Percentiles rank a stretch among this genome's conserved stretches.
phyloP scores from a whole-genome alignment of 2,113 vertebrate species.

The Neodon shergylaensis region DNA sequence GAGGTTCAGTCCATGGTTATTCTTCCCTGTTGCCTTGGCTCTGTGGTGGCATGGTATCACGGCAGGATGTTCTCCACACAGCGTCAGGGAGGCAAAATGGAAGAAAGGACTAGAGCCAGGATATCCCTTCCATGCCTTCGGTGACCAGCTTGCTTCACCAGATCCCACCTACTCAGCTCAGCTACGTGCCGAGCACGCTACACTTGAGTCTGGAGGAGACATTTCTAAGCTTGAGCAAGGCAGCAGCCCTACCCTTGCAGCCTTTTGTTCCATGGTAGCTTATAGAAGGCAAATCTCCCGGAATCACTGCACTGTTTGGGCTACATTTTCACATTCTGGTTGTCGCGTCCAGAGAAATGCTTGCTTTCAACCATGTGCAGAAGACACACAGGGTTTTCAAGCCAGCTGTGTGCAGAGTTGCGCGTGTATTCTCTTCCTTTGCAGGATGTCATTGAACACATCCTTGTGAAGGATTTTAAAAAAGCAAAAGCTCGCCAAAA shows the following conservation, averaged over 20 bases:
- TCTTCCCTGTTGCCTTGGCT: neutral
- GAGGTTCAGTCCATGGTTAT: neutral
- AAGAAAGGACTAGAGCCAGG: neutral
- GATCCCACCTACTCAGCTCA: neutral
- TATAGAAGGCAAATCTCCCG: neutral
- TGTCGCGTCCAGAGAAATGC: neutral
- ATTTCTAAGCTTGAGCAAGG: neutral
- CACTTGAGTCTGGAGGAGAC: neutral
- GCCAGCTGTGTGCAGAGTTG: neutral
- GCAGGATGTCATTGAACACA: neutral
- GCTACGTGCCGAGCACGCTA: neutral
- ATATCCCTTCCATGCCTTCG: neutral
- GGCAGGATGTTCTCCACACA: neutral
- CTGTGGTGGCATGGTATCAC: neutral
- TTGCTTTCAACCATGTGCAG: neutral
- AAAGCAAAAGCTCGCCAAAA: neutral
- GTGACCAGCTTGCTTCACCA: neutral
- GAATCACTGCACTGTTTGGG: neutral
- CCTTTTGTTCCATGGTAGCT: fast-evolving
- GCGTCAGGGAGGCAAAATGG: neutral
- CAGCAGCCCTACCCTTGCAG: fast-evolving
- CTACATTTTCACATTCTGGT: neutral
- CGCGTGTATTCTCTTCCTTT: neutral
- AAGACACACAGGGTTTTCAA: neutral
- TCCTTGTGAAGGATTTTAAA: neutral